Percentiles rank a stretch among this genome's conserved stretches.
phyloP scores from a whole-genome alignment of 2,888 invertebrate genomes.

The Drepanosiphum platanoidis region DNA sequence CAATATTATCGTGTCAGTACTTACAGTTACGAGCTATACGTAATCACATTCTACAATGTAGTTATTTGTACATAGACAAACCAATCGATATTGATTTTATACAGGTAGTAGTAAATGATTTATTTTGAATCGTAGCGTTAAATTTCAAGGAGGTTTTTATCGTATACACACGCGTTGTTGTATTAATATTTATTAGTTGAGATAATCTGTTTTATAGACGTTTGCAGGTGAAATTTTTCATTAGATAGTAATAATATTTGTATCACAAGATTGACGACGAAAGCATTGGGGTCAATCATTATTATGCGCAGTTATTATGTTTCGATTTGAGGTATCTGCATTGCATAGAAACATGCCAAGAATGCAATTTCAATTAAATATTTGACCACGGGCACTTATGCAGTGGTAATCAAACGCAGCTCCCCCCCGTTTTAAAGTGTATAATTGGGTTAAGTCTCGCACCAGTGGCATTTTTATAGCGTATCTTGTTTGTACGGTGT shows the following conservation, averaged over 20 bases:
- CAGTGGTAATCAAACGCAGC: background rate
- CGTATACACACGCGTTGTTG: background rate
- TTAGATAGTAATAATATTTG: background rate
- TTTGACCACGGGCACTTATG: background rate
- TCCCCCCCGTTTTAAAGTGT: background rate
- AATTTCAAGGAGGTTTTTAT: conserved; percentile 17
- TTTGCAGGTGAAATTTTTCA: background rate
- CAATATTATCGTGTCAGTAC: background rate
- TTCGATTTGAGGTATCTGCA: conserved; percentile 14
- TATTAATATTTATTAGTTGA: conserved; percentile 1
- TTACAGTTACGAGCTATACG: background rate
- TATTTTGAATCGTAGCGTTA: background rate
- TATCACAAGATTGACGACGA: background rate
- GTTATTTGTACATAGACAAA: too few species aligned
- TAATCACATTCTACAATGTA: too few species aligned
- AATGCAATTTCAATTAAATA: conserved; percentile 61
- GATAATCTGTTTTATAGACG: background rate
- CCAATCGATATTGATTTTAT: background rate
- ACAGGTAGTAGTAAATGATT: background rate
- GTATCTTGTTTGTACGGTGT: conserved; percentile 2
- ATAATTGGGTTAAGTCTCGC: conserved; percentile 41
- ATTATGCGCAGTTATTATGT: conserved; percentile 28
- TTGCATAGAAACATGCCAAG: conserved; percentile 61
- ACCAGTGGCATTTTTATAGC: conserved; percentile 19
- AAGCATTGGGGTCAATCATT: background rate